These are phyloP conservation scores for Clavelina lepadiformis DNA, from an alignment of 23 tunicate genomes.

Conservation along the genomic window DNA sequence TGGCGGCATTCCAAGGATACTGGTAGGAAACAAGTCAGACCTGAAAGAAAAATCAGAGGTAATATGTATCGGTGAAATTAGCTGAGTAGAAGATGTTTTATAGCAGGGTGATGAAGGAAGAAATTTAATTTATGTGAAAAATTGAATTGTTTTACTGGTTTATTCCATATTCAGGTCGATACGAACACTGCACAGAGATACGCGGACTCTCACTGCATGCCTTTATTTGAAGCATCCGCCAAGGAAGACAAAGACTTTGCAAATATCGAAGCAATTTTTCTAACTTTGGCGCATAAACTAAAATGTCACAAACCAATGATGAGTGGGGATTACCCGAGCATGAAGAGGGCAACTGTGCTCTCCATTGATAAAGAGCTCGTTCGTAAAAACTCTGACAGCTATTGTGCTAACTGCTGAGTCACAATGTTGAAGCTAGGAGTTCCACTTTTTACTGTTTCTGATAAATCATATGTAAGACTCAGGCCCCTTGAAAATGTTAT, in stretches of 20 bases:
- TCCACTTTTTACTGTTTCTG: no score
- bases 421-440: no score
- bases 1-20: conserved; percentile 65
- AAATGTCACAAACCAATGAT: conserved; percentile 87
- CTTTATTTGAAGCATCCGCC: conserved; percentile 91
- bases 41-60: conserved; percentile 43
- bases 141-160: background rate
- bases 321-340: conserved; percentile 65
- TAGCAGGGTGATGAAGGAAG: background rate
- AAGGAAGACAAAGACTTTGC: conserved; percentile 60
- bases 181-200: conserved; percentile 78
- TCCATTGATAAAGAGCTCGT: conserved; percentile 84
- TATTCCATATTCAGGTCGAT: conserved; percentile 40
- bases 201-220: conserved; percentile 94
- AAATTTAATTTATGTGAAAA: background rate
- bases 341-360: conserved; percentile 89
- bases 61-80: no score
- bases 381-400: conserved; percentile 16
- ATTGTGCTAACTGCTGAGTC: conserved; percentile 35
- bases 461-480: no score
- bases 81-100: background rate
- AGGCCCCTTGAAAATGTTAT: no score
- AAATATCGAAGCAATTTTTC: conserved; percentile 89
- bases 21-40: conserved; percentile 94
- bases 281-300: conserved; percentile 95